Conservation (phyloP, 2,888 invertebrate species). For the Adineta ricciae region DNA sequence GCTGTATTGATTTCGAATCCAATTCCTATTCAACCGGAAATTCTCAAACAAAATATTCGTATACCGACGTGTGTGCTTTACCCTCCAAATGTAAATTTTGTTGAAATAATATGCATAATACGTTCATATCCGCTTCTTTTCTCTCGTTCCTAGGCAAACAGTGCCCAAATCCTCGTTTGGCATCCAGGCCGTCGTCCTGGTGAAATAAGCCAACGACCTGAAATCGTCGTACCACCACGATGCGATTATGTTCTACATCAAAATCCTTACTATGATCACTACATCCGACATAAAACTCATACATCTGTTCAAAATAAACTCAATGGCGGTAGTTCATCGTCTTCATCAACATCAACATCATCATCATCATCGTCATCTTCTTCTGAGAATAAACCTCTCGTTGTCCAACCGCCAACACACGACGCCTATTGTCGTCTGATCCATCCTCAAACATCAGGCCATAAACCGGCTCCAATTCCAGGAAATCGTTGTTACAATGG, state of each 20-base stretch:
- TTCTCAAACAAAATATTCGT: slow-evolving; percentile 41
- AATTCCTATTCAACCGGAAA: slow-evolving; percentile 40
- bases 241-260: neutral
- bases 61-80: slow-evolving; percentile 44
- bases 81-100: slow-evolving; percentile 40
- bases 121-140: neutral
- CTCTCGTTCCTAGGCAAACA: slow-evolving; percentile 38
- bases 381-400: neutral
- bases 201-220: neutral
- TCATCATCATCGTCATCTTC: neutral
- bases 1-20: slow-evolving; percentile 39
- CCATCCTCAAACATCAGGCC: neutral
- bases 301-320: slow-evolving; percentile 16
- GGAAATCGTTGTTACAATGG: neutral
- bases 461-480: neutral
- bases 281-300: slow-evolving; percentile 14
- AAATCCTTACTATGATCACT: neutral
- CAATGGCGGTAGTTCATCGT: neutral
- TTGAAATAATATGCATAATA: slow-evolving; percentile 37
- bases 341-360: neutral
- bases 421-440: neutral
- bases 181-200: slow-evolving; percentile 37
- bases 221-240: slow-evolving; percentile 3
- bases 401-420: neutral
- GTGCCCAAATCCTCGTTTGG: slow-evolving; percentile 48